These are phyloP conservation scores for Petrocephalus zakoni DNA, from an alignment of 2,113 vertebrate species.

Conservation along the genomic window DNA sequence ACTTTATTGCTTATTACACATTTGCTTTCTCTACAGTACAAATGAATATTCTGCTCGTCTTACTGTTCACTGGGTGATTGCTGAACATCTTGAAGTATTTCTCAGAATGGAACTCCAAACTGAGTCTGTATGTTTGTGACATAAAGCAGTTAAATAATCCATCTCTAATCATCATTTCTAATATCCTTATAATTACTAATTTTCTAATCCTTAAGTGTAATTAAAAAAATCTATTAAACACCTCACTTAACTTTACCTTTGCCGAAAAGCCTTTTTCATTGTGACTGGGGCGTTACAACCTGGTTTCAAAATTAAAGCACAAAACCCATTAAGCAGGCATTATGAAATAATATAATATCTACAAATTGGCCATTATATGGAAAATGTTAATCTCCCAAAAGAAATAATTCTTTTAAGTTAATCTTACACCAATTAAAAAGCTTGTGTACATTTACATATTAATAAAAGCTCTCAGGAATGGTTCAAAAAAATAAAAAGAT, in stretches of 20 bases:
- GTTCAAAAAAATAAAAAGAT: constrained; percentile 31
- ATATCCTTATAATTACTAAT: neutral
- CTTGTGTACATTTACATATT: constrained; percentile 55
- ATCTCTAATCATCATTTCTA: neutral
- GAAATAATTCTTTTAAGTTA: constrained; percentile 33
- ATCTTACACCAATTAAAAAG: constrained; percentile 48
- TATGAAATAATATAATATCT: constrained; percentile 21
- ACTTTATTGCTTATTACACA: neutral
- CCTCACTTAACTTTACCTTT: constrained; percentile 7
- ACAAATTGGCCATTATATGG: constrained; percentile 11
- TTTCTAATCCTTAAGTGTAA: constrained; percentile 1
- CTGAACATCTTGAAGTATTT: neutral
- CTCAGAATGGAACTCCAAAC: neutral
- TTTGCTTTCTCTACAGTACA: neutral
- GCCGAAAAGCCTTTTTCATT: neutral
- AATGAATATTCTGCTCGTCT: neutral
- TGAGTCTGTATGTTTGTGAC: neutral
- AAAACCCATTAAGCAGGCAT: constrained; percentile 15
- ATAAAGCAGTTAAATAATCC: neutral
- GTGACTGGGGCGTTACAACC: neutral
- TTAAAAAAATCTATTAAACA: constrained; percentile 1
- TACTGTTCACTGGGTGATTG: neutral
- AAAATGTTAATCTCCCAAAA: constrained; percentile 31
- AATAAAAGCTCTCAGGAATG: constrained; percentile 36
- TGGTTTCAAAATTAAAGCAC: constrained; percentile 1